Base-by-base conservation (phyloP, 2,113 vertebrate species). In the Malaclemys terrapin region DNA sequence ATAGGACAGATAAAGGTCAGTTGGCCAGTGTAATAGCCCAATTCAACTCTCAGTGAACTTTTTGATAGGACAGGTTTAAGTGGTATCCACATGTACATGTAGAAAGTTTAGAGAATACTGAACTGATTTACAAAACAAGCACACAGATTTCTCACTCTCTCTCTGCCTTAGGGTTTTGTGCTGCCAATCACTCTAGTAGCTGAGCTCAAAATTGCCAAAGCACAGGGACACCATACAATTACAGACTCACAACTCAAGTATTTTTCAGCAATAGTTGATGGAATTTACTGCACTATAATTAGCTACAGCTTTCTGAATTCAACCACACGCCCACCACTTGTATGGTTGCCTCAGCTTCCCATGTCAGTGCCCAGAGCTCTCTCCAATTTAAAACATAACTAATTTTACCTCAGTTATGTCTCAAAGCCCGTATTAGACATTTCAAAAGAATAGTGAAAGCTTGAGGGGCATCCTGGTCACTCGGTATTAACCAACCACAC, bases 41-140 rank as follows among this genome's bases (percentile, higher is more conserved):
- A 47, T 12, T 59, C 76, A 57, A 50, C 57, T 78, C 11, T 14
- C 25, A 84, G 13, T 5, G 75, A 50, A 80, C 69, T 95, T 86
- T 81, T 72, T 62, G 24, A 2, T 54, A 83, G 50, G 0, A 57
- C 13, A 14, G 6, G 20, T 45, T 76, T 76, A 24, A 47, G 25
- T 78, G 13, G 22, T n/a, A n/a, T 9, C 29, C 31, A 62, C 35
- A n/a, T 9, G 31, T 7, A 56, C 2, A 29, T 0, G 0, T 42
- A 9, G 38, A 56, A 92, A 80, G 24, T 80, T 62, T 52, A 38
- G 8, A 6, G 8, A 80, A 85, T 3, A 54, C 0, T 50, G 5
- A 94, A 13, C 54, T 20, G 42, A 89, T 25, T 22, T 3, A 50
- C 50, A 80, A 53, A 57, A 47, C 59, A 47, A 49, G 53, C 2